Evolutionary conservation across 2,888 invertebrate species (phyloP).

Genomic region (Clistopyga incitator): DNA sequence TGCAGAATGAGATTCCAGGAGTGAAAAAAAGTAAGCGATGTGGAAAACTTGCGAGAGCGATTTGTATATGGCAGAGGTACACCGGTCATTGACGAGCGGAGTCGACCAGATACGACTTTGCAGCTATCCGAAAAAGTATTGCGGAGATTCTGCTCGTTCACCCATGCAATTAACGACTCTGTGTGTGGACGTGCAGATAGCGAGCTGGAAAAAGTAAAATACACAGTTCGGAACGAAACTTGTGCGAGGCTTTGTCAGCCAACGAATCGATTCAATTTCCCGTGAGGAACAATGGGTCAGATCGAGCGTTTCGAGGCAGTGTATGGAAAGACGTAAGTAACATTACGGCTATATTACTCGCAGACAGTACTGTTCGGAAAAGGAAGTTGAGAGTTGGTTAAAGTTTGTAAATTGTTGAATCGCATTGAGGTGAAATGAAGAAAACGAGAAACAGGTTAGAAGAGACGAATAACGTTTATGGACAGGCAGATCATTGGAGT

Average conservation of each 20-base stretch:
- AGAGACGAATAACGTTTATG: constrained; percentile 27
- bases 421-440: constrained; percentile 24
- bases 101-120: background rate
- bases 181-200: background rate
- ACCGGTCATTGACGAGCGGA: no score
- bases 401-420: constrained; percentile 57
- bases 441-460: constrained; percentile 41
- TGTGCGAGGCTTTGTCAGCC: background rate
- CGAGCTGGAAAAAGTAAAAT: background rate
- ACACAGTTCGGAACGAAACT: background rate
- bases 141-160: constrained; percentile 34
- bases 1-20: no score
- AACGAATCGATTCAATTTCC: constrained; percentile 40
- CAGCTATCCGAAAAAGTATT: constrained; percentile 12
- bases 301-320: constrained; percentile 33
- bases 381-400: constrained; percentile 49
- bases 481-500: constrained; percentile 21
- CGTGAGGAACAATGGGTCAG: constrained; percentile 27
- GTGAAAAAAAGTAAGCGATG: no score
- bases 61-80: no score
- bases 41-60: no score
- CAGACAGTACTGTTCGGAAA: background rate
- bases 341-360: constrained; percentile 15
- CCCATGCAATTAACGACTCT: constrained; percentile 48
- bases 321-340: constrained; percentile 5